A percentile compares a stretch with the other conserved stretches of the same genome.
phyloP scores from a whole-genome alignment of 2,797 vertebrate species.

The Petrocephalus sullivani region DNA sequence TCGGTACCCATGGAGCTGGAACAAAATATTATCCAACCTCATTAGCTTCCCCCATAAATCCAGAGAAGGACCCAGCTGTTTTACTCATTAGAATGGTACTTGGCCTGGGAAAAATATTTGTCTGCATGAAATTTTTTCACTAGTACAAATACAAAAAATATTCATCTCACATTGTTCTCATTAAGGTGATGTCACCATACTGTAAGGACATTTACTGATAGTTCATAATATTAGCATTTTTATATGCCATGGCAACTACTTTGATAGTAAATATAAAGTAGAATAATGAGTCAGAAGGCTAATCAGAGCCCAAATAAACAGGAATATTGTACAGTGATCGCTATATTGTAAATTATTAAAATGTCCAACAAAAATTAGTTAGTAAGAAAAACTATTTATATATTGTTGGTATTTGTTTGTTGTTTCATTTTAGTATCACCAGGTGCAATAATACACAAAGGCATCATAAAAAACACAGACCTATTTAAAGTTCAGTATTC shows the following conservation, averaged over 20 bases:
- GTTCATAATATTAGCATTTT: not conserved
- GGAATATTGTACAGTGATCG: not conserved
- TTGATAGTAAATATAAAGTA: not conserved
- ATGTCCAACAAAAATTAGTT: not conserved
- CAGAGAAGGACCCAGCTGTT: not conserved
- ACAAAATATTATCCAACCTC: not conserved
- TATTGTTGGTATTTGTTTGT: no score
- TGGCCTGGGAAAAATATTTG: not conserved
- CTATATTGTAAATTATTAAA: not conserved
- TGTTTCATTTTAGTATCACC: no score
- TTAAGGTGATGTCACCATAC: not conserved
- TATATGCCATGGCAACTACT: not conserved
- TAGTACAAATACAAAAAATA: not conserved
- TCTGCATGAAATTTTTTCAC: not conserved
- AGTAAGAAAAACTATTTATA: not conserved
- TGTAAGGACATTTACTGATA: not conserved
- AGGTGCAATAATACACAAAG: not conserved
- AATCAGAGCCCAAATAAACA: not conserved
- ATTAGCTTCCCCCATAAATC: not conserved
- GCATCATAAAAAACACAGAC: not conserved
- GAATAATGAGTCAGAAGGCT: not conserved
- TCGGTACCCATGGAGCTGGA: constrained; percentile 75
- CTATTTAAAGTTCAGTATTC: not conserved
- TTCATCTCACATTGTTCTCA: not conserved
- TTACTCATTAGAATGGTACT: not conserved